These are phyloP conservation scores for Kryphioiulus occultus DNA, from an alignment of 2,888 invertebrate species.

Conservation along the genomic window DNA sequence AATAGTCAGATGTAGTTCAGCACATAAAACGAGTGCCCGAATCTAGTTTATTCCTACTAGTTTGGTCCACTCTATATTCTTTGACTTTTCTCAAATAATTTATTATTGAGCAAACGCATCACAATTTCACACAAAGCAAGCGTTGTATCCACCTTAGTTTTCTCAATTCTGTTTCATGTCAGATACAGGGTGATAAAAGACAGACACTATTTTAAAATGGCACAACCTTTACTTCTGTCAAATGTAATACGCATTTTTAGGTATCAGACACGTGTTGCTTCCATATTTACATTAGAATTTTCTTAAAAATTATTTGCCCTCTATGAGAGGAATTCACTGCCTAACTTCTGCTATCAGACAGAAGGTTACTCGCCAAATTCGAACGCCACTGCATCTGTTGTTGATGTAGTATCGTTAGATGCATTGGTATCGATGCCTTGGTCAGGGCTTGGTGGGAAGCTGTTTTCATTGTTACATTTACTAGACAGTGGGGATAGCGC, in stretches of 20 bases:
- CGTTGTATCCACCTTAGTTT: not conserved
- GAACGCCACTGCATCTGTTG: not conserved
- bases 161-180: not conserved
- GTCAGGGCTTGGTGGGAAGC: constrained; percentile 1
- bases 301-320: constrained; percentile 21
- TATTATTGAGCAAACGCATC: constrained; percentile 39
- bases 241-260: not conserved
- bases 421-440: constrained; percentile 32
- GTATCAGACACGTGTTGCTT: not conserved
- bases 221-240: constrained; percentile 23
- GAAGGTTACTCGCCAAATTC: constrained; percentile 4
- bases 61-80: not conserved
- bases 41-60: not conserved
- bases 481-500: no score
- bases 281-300: constrained; percentile 4
- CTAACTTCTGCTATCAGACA: not conserved
- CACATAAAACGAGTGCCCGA: not conserved
- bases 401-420: not conserved
- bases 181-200: not conserved
- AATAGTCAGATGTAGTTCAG: not conserved
- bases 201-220: constrained; percentile 6
- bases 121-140: constrained; percentile 10
- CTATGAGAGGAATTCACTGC: constrained; percentile 31
- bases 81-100: constrained; percentile 11
- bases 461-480: constrained; percentile 20